Conservation (phyloP, 2,113 vertebrate species). For the Nycticorax nycticorax region DNA sequence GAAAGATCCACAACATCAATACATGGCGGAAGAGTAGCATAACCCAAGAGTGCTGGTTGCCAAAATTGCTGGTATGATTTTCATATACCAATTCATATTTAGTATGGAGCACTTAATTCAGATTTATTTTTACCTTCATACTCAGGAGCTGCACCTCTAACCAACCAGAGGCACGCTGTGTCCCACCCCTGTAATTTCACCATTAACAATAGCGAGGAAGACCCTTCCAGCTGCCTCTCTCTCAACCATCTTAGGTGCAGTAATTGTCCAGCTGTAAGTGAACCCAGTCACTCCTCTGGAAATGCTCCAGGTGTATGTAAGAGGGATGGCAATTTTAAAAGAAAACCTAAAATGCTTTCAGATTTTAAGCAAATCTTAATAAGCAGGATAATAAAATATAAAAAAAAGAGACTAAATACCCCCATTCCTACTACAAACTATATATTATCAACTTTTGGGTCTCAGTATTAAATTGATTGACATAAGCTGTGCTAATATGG, state of each 20-base stretch:
- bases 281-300: background rate
- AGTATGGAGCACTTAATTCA: background rate
- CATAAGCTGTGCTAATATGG: background rate
- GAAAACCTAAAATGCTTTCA: background rate
- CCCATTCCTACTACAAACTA: background rate
- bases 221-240: background rate
- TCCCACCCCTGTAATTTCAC: fast-evolving
- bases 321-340: background rate
- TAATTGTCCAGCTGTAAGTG: background rate
- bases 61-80: background rate
- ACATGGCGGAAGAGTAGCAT: background rate
- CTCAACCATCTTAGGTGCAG: background rate
- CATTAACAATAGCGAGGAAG: fast-evolving
- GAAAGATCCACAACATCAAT: background rate
- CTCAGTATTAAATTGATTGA: background rate
- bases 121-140: background rate
- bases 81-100: background rate
- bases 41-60: background rate
- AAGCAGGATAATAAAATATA: background rate
- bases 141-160: background rate
- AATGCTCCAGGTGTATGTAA: background rate
- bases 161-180: fast-evolving
- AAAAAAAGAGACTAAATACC: background rate
- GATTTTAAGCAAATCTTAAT: background rate
- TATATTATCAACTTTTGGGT: background rate